Percentiles rank a stretch among this genome's conserved stretches.
phyloP scores from a whole-genome alignment of 2,888 invertebrate genomes.

The Ptychoptera contaminata region DNA sequence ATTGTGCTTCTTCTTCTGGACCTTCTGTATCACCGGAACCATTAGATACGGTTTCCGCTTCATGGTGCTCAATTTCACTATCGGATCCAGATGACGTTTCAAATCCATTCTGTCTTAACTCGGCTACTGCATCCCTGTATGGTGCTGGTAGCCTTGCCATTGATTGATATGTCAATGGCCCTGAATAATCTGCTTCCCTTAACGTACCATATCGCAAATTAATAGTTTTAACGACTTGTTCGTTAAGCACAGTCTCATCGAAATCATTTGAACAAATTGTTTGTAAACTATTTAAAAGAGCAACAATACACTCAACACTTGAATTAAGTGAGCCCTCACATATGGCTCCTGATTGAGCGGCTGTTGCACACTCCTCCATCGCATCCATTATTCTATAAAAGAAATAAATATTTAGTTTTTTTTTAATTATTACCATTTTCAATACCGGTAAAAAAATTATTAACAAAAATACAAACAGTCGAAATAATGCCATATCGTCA shows the following conservation, averaged over 20 bases:
- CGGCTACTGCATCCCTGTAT: slow-evolving; percentile 58
- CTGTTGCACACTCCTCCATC: slow-evolving; percentile 77
- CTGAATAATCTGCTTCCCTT: slow-evolving; percentile 65
- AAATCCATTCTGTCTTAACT: slow-evolving; percentile 46
- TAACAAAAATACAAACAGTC: slow-evolving; percentile 43
- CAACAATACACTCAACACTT: slow-evolving; percentile 69
- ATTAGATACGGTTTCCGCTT: slow-evolving; percentile 56
- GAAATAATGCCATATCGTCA: slow-evolving; percentile 67
- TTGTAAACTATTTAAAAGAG: slow-evolving; percentile 67
- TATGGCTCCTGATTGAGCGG: slow-evolving; percentile 44
- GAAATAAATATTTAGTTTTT: neutral
- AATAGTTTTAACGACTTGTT: slow-evolving; percentile 38
- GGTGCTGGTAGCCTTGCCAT: slow-evolving; percentile 69
- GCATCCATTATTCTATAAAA: slow-evolving; percentile 70
- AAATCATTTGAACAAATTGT: slow-evolving; percentile 65
- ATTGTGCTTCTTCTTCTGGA: slow-evolving; percentile 46
- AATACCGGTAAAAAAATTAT: neutral
- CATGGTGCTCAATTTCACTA: slow-evolving; percentile 51
- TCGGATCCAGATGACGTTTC: slow-evolving; percentile 40
- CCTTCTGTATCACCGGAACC: slow-evolving; percentile 53
- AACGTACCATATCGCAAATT: slow-evolving; percentile 48
- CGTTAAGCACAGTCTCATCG: slow-evolving; percentile 36
- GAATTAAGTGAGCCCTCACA: slow-evolving; percentile 62
- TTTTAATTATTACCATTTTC: neutral
- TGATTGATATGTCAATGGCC: slow-evolving; percentile 72